phyloP scores from a whole-genome alignment of 2,113 vertebrate species.

The Anhinga anhinga region DNA sequence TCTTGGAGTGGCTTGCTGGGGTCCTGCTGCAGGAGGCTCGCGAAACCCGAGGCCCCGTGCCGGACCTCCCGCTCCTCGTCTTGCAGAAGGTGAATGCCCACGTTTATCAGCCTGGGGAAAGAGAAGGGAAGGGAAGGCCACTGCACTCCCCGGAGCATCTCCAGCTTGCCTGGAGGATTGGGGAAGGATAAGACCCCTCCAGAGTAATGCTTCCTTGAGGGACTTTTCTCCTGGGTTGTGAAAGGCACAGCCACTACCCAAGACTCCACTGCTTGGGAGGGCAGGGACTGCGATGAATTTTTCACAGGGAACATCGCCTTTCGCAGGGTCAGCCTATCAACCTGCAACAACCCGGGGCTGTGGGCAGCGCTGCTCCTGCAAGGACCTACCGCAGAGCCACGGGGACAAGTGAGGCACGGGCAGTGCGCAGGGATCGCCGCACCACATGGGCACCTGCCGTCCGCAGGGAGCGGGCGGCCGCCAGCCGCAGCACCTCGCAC shows the following conservation, averaged over 20 bases:
- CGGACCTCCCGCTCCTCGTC: slow-evolving; percentile 83
- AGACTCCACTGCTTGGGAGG: neutral
- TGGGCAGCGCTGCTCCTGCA: neutral
- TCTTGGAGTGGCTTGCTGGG: neutral
- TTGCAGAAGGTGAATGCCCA: slow-evolving; percentile 81
- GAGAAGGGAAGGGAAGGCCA: neutral
- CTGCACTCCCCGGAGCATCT: accelerated
- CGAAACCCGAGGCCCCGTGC: slow-evolving; percentile 70
- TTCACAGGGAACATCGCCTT: neutral
- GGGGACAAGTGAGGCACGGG: neutral
- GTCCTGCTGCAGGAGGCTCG: slow-evolving; percentile 36
- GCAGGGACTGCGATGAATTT: neutral
- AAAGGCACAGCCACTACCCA: neutral
- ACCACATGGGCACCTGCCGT: slow-evolving; percentile 63
- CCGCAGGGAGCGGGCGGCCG: slow-evolving; percentile 75
- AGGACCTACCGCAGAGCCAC: slow-evolving; percentile 73
- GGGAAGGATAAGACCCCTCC: neutral
- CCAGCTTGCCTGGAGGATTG: neutral
- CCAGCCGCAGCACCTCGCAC: slow-evolving; percentile 76
- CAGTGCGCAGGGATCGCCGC: neutral
- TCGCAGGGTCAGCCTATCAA: neutral
- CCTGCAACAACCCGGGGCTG: neutral
- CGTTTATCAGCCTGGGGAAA: slow-evolving; percentile 74
- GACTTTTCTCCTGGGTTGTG: neutral
- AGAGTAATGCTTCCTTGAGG: neutral